Evolutionary conservation across 2,888 invertebrate genomes (phyloP).

Genomic region (Stenodema calcarata): DNA sequence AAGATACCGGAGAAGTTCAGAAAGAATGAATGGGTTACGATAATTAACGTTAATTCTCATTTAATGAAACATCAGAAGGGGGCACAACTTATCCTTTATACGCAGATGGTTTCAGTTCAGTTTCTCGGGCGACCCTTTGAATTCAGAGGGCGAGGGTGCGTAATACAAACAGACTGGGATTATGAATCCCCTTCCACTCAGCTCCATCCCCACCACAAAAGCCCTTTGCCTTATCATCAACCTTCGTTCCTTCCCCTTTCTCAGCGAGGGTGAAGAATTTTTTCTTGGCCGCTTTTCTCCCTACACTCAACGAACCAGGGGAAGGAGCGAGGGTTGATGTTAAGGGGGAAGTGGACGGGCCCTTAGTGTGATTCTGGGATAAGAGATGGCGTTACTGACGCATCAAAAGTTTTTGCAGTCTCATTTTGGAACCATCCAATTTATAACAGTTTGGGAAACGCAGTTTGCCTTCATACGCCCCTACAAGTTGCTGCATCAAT

Average conservation of each 20-base stretch:
- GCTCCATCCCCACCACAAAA: too few species aligned
- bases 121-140: background rate
- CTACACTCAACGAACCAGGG: background rate
- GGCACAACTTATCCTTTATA: background rate
- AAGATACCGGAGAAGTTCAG: background rate
- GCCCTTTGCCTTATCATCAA: too few species aligned
- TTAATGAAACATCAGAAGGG: background rate
- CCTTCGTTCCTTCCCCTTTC: slow-evolving; percentile 11
- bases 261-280: slow-evolving; percentile 12
- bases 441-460: too few species aligned
- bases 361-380: too few species aligned
- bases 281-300: background rate
- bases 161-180: slow-evolving; percentile 11
- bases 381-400: too few species aligned
- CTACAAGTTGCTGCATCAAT: too few species aligned
- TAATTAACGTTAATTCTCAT: background rate
- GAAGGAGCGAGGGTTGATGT: slow-evolving; percentile 6
- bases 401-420: too few species aligned
- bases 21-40: background rate
- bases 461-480: too few species aligned
- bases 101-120: background rate
- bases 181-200: background rate
- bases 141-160: slow-evolving; percentile 8
- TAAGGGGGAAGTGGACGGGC: too few species aligned
- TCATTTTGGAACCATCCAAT: too few species aligned